Evolutionary conservation across 2,113 vertebrate species (phyloP).

Genomic region (Marmota monax): DNA sequence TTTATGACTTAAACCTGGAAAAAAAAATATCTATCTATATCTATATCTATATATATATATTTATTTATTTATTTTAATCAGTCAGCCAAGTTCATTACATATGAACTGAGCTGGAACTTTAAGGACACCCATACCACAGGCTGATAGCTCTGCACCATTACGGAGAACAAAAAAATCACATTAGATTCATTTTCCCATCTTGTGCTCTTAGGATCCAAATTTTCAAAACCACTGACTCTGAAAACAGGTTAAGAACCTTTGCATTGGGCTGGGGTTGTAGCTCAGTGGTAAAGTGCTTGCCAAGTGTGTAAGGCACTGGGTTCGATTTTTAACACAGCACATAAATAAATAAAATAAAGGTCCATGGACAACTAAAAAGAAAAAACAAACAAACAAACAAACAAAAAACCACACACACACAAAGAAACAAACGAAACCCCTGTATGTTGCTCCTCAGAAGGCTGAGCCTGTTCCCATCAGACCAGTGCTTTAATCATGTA

Average conservation of each 20-base stretch:
- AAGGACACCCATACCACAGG: not conserved
- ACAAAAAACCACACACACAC: too few relatives aligned
- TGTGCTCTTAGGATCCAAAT: not conserved
- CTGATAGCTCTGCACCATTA: not conserved
- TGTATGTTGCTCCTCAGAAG: not conserved
- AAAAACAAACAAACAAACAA: too few relatives aligned
- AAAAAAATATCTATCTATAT: too few relatives aligned
- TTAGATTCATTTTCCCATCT: not conserved
- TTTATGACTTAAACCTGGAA: conserved; percentile 62
- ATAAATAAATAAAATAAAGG: too few relatives aligned
- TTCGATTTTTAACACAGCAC: too few relatives aligned
- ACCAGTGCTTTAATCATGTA: not conserved
- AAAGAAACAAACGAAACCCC: too few relatives aligned
- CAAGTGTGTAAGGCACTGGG: too few relatives aligned
- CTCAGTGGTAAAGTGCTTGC: too few relatives aligned
- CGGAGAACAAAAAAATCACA: not conserved
- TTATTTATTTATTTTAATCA: not conserved
- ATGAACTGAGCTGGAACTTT: not conserved
- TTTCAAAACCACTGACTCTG: conserved; percentile 6
- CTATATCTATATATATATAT: too few relatives aligned
- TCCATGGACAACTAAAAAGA: too few relatives aligned
- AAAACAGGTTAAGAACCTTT: not conserved
- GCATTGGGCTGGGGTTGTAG: too few relatives aligned
- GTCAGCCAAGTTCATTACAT: conserved; percentile 53
- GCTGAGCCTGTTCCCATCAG: not conserved